phyloP scores from a whole-genome alignment of 2,888 invertebrate genomes.

The Cheilosia pagana region DNA sequence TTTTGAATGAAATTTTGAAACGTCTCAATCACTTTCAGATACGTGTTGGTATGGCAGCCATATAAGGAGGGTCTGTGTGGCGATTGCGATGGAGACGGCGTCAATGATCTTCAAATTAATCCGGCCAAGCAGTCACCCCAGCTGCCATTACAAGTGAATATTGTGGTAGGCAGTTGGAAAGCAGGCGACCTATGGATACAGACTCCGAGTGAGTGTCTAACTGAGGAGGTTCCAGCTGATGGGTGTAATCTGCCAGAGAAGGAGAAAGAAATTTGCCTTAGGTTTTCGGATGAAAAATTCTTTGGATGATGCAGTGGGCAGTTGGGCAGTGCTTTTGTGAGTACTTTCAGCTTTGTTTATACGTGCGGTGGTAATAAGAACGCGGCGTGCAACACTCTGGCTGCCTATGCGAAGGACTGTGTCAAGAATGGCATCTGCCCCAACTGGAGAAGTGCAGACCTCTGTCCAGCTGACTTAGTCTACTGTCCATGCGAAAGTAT shows the following conservation, averaged over 20 bases:
- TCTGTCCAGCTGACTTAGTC: slow-evolving; percentile 84
- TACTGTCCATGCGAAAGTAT: slow-evolving; percentile 82
- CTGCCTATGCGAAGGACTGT: slow-evolving; percentile 90
- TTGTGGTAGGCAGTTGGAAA: slow-evolving; percentile 85
- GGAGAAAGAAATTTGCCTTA: slow-evolving; percentile 87
- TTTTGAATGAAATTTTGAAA: slow-evolving; percentile 30
- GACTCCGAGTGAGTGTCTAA: slow-evolving; percentile 84
- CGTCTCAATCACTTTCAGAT: slow-evolving; percentile 81
- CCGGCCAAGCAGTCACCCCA: slow-evolving; percentile 80
- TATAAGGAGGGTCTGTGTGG: slow-evolving; percentile 93
- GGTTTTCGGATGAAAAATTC: slow-evolving; percentile 85
- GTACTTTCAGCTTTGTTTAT: slow-evolving; percentile 88
- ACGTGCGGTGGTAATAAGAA: slow-evolving; percentile 85
- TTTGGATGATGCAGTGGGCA: slow-evolving; percentile 90
- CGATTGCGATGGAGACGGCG: slow-evolving; percentile 87
- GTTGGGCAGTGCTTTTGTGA: slow-evolving; percentile 89
- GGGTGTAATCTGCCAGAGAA: slow-evolving; percentile 85
- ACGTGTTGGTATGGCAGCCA: slow-evolving; percentile 87
- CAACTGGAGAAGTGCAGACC: slow-evolving; percentile 87
- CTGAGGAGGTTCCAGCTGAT: slow-evolving; percentile 83
- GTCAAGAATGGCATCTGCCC: slow-evolving; percentile 88
- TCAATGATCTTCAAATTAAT: slow-evolving; percentile 85
- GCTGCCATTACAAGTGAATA: background rate
- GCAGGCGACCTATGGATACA: slow-evolving; percentile 84
- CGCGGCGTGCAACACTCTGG: slow-evolving; percentile 87